Evolutionary conservation across 2,113 vertebrate genomes (phyloP), one percentile per base, ranked within the genome.

Genomic region (Cygnus buccinator): DNA sequence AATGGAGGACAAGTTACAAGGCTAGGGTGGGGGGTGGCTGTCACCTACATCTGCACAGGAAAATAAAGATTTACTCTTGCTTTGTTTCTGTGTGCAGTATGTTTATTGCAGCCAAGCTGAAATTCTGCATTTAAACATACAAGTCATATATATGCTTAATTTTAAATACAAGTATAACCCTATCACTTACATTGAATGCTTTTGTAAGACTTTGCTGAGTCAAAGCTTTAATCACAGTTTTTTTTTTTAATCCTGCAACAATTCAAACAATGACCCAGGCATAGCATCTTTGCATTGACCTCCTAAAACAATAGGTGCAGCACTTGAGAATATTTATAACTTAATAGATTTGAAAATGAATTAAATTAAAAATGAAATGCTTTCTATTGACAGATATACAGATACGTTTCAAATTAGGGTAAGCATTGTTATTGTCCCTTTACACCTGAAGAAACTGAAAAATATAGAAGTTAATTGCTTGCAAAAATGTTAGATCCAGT

Each of bases 1-100:
- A 84, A 95, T 89, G 80, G 79, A 92, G 77, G 61, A 94, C 80
- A 74, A 84, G 62, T 87, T 94, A 68, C 33, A 78, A 84, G 77
- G 57, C 68, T 84, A 8, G 16, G 20, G 22, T 41, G 33, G 11
- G 18, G 4, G 11, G 5, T 29, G n/a, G 5, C 4, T 67, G 35
- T 86, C 80, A 57, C 61, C 57, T 94, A 72, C 66, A 43, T 68
- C 39, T 84, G 46, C 43, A 43, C 19, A 72, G 76, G 57, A 71
- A 84, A 90, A 93, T 84, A n/a, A 75, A 75, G 80, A 52, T 84
- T 94, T 95, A 68, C 86, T 65, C 89, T 91, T 84, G 52, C 41
- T 75, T 55, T 71, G 35, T 29, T 95, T 94, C 61, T 75, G 4
- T 59, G 15, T 63, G 67, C 13, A 23, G 37, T 50, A 18, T 71